Conservation (phyloP, 2,797 vertebrate species). For the Monodelphis domestica region DNA sequence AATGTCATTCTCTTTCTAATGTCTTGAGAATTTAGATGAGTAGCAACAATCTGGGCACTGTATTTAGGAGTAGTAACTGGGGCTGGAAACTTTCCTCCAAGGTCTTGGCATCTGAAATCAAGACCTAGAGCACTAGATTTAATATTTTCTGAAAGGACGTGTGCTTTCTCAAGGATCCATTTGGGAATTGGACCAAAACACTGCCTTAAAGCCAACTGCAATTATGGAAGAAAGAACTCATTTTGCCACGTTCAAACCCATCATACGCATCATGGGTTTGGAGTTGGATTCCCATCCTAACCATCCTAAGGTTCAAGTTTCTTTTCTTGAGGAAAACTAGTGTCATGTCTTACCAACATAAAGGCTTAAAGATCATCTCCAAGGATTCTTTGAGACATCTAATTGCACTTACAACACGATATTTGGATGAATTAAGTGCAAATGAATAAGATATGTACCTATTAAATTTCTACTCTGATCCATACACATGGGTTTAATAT, state of each 20-base stretch:
- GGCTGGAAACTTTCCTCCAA: slow-evolving; percentile 62
- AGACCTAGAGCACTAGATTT: slow-evolving; percentile 44
- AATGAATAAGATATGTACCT: slow-evolving; percentile 67
- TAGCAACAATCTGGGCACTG: slow-evolving; percentile 35
- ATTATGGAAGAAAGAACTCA: slow-evolving; percentile 43
- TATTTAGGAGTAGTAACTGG: slow-evolving; percentile 24
- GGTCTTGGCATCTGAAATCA: slow-evolving; percentile 50
- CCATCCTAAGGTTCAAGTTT: slow-evolving; percentile 22
- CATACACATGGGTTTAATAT: slow-evolving; percentile 67
- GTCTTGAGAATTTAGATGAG: slow-evolving; percentile 21
- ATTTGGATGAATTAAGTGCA: slow-evolving; percentile 61
- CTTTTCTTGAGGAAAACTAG: slow-evolving; percentile 18
- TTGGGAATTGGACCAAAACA: slow-evolving; percentile 55
- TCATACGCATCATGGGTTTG: slow-evolving; percentile 3
- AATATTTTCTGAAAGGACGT: slow-evolving; percentile 50
- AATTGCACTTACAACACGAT: slow-evolving; percentile 41
- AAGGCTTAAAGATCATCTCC: slow-evolving; percentile 58
- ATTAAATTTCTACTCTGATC: slow-evolving; percentile 70
- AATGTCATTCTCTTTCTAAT: slow-evolving; percentile 45
- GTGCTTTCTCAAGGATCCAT: slow-evolving; percentile 60
- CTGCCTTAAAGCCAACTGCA: slow-evolving; percentile 37
- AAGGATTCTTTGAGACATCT: slow-evolving; percentile 50
- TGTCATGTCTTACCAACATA: slow-evolving; percentile 36
- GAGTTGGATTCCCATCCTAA: slow-evolving; percentile 27
- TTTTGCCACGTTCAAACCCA: background rate